Conservation (phyloP, 2,797 vertebrate genomes). For the Chaunax sp. region DNA sequence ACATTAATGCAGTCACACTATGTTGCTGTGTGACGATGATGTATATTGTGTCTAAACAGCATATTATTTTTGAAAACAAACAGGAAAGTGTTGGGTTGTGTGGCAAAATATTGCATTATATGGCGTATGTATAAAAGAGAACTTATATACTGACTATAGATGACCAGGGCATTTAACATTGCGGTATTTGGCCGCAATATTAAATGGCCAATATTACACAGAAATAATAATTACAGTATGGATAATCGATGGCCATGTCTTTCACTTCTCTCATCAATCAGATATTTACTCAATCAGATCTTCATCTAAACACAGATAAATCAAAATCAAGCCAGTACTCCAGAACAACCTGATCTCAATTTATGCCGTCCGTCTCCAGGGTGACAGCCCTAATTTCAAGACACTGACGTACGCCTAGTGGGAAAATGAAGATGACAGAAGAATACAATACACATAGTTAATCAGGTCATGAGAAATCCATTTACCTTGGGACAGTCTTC, state of each 20-base stretch:
- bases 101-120: background rate
- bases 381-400: constrained; percentile 69
- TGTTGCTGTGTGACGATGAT: background rate
- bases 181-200: too few relatives aligned
- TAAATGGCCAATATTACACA: background rate
- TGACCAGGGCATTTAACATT: background rate
- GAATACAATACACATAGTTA: constrained; percentile 65
- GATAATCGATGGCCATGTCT: background rate
- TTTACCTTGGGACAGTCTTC: constrained; percentile 99
- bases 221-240: background rate
- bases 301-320: constrained; percentile 20
- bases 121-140: background rate
- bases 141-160: background rate
- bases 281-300: constrained; percentile 22
- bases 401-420: constrained; percentile 47
- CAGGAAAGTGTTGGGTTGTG: background rate
- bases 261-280: constrained; percentile 1
- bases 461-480: constrained; percentile 63
- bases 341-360: constrained; percentile 63
- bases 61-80: constrained; percentile 1
- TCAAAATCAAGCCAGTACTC: constrained; percentile 41
- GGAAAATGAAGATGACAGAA: constrained; percentile 52
- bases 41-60: background rate
- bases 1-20: constrained; percentile 13
- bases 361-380: constrained; percentile 56